Evolutionary conservation across 2,113 vertebrate species (phyloP), one percentile per base, ranked within the genome.

Genomic region (Cyanoderma ruficeps): DNA sequence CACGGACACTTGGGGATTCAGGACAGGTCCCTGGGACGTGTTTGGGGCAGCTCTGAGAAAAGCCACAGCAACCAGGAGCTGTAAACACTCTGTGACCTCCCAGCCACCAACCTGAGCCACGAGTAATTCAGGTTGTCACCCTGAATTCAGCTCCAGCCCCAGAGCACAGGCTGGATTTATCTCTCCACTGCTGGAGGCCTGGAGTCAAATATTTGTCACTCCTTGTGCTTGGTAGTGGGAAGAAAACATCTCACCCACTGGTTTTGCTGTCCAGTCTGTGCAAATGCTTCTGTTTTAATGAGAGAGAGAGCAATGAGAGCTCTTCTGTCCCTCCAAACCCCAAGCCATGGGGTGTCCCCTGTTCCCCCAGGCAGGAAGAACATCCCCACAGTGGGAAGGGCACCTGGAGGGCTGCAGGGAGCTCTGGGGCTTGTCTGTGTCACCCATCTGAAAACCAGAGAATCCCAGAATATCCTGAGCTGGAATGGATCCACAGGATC

Each of bases 1-100:
- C 4, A 4, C 2, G 27, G 53, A 37, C 46, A 31, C n/a, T 16
- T 28, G 28, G 37, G 2, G 1, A 22, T 35, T 15, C 15, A 2
- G 47, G 52, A 59, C 33, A 65, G 16, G 13, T 59, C 77, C 76
- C 70, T 68, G 53, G 79, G 55, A 27, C 7, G 5, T 1, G 23
- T 33, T 57, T 80, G 67, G 78, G 50, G 53, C 74, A 85, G 72
- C 41, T 89, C 57, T 94, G 52, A 53, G 46, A 8, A 35, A 47
- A 67, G 15, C 3, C 63, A 52, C 17, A 72, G 75, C 61, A 86
- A 3, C 13, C 72, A 78, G 64, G 35, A 78, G 65, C 41, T 79
- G 56, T 31, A 57, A 68, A 47, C 24, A 9, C 17, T n/a, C 24
- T 0, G 1, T 78, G 44, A 25, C 11, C 18, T 78, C 7, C 4